Evolutionary conservation across 2,888 invertebrate genomes (phyloP).

Genomic region (Pterostichus madidus): DNA sequence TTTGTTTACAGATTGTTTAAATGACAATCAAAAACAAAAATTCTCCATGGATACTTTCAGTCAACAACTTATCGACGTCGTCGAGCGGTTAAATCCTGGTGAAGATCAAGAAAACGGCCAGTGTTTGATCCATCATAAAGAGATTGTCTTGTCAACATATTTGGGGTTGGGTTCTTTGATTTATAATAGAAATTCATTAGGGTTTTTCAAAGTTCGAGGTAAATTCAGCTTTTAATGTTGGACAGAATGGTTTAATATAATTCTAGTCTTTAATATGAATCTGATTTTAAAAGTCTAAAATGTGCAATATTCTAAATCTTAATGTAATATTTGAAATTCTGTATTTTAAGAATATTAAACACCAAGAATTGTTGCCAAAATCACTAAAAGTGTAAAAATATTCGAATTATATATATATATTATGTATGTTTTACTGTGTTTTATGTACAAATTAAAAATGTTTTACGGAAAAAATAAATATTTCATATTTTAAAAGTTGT

Average conservation of each 20-base stretch:
- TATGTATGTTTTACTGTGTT: background rate
- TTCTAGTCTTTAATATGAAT: too few relatives aligned
- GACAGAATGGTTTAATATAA: too few relatives aligned
- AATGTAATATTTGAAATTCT: too few relatives aligned
- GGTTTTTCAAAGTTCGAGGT: constrained; percentile 92
- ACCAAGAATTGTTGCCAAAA: too few relatives aligned
- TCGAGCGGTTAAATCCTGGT: constrained; percentile 76
- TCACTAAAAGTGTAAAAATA: too few relatives aligned
- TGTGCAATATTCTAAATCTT: too few relatives aligned
- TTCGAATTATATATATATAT: background rate
- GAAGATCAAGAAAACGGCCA: constrained; percentile 72
- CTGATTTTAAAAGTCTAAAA: too few relatives aligned
- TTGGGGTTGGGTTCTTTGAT: constrained; percentile 88
- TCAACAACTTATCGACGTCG: constrained; percentile 79
- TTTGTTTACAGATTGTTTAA: constrained; percentile 72
- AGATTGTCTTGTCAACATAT: constrained; percentile 89
- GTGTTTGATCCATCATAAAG: constrained; percentile 83
- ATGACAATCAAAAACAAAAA: constrained; percentile 73
- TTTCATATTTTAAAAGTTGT: too few relatives aligned
- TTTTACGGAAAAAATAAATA: too few relatives aligned
- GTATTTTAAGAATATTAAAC: too few relatives aligned
- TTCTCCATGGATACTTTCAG: constrained; percentile 83
- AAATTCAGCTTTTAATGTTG: constrained; percentile 87
- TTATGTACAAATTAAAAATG: too few relatives aligned
- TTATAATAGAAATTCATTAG: constrained; percentile 90